Conservation (phyloP, 2,113 vertebrate species). For the Chaenocephalus aceratus region DNA sequence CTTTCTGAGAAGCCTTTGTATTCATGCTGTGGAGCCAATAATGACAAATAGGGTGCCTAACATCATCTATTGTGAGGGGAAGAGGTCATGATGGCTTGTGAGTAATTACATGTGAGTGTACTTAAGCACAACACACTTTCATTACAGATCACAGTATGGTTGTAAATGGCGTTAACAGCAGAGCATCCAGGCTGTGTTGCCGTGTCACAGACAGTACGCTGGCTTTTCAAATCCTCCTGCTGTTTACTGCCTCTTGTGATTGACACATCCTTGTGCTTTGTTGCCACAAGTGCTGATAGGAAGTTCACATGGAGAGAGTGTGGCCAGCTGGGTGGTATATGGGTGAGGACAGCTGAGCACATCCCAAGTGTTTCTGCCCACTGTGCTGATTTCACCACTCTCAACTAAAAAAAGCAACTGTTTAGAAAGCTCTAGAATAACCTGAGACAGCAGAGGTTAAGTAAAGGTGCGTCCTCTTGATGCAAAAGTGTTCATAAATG, state of each 20-base stretch:
- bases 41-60: conserved; percentile 12
- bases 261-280: conserved; percentile 77
- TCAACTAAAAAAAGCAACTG: not conserved
- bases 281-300: conserved; percentile 74
- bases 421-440: not conserved
- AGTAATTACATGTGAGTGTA: too few relatives aligned
- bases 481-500: not conserved
- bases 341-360: conserved; percentile 79
- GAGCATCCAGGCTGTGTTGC: not conserved
- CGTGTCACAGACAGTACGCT: not conserved
- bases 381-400: conserved; percentile 37
- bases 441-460: not conserved
- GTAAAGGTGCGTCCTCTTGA: not conserved
- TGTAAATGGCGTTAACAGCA: conserved; percentile 2
- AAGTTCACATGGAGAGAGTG: conserved; percentile 57
- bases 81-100: not conserved
- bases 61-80: not conserved
- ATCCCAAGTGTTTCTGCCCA: conserved; percentile 56
- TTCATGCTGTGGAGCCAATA: conserved; percentile 8
- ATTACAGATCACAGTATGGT: not conserved
- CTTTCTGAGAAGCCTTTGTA: not conserved
- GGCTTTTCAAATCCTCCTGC: conserved; percentile 50
- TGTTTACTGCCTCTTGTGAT: conserved; percentile 67
- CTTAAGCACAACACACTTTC: not conserved
- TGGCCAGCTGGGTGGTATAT: conserved; percentile 78